Base-by-base conservation (phyloP, 2,888 invertebrate species). In the Catonia carolina region DNA sequence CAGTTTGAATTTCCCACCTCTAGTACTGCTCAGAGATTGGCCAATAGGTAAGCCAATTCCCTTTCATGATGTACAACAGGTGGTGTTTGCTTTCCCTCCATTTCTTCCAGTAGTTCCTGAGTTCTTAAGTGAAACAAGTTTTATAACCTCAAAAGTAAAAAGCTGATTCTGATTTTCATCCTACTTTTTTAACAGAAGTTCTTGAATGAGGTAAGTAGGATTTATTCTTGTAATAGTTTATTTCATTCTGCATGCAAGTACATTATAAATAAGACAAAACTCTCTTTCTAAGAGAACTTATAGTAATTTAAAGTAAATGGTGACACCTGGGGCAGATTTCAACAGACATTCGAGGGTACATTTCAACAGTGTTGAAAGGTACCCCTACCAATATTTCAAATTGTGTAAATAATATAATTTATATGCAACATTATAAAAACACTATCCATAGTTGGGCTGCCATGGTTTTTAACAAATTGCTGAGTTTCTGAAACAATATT, bases 1-100 rank as follows among this genome's bases (percentile, higher is more conserved):
- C 53, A 53, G n/a, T 53, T 53, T 27, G 22, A 53, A 53, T 53
- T 53, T 53, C 53, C 31, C 31, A 17, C 49, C 49, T 49, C 20
- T 49, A 27, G 31, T 31, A 49, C 49, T 15, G 31, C 31, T 49
- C 31, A 27, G 15, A 27, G 49, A 49, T 49, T 49, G 31, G 31
- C 49, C 49, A 49, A 31, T 49, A 49, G 31, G 23, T 49, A 15
- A 49, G 20, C 31, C 49, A 49, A 31, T 49, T 27, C 49, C 22
- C 49, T 49, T 49, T 14, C 31, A 49, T 23, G 49, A 49, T 49
- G 31, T 23, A 49, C 20, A 49, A 10, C 31, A 49, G 31, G 17
- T 49, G 49, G 49, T 31, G 31, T 27, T 27, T 27, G 49, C 14
- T 14, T 49, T 14, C 31, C 31, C 27, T 27, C 31, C 49, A 47